These are phyloP conservation scores for Caenorhabditis sinica DNA, from an alignment of 2,888 invertebrate species.

Conservation along the genomic window DNA sequence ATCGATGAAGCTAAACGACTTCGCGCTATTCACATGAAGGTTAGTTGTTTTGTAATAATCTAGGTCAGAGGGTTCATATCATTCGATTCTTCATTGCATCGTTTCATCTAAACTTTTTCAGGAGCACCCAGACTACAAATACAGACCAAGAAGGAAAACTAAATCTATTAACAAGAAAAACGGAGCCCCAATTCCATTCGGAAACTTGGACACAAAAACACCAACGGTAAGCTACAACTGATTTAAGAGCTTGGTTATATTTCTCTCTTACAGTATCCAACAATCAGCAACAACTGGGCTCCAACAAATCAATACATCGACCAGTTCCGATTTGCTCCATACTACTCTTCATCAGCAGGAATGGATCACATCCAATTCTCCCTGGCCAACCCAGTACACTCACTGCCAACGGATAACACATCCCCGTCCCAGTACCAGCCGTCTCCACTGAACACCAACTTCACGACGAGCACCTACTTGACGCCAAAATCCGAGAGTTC, in stretches of 20 bases:
- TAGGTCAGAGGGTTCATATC: slow-evolving; percentile 18
- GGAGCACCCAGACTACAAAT: slow-evolving; percentile 83
- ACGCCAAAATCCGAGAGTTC: slow-evolving; percentile 72
- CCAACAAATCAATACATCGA: slow-evolving; percentile 64
- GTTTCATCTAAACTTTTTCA: slow-evolving; percentile 56
- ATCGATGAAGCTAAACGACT: slow-evolving; percentile 98
- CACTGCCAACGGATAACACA: slow-evolving; percentile 57
- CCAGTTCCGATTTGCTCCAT: slow-evolving; percentile 46
- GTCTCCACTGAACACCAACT: slow-evolving; percentile 66
- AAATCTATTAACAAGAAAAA: slow-evolving; percentile 77
- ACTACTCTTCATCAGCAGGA: slow-evolving; percentile 43
- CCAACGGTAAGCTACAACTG: slow-evolving; percentile 55
- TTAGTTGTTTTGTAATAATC: slow-evolving; percentile 40
- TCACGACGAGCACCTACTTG: slow-evolving; percentile 68
- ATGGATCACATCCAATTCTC: slow-evolving; percentile 68
- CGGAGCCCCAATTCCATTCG: slow-evolving; percentile 55
- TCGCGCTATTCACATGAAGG: slow-evolving; percentile 99
- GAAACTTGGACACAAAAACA: slow-evolving; percentile 62
- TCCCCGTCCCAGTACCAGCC: slow-evolving; percentile 71
- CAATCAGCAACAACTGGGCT: slow-evolving; percentile 66
- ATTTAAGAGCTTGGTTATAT: background rate
- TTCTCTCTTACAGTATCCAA: slow-evolving; percentile 63
- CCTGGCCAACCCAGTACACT: slow-evolving; percentile 29
- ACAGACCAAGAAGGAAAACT: slow-evolving; percentile 82
- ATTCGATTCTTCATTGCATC: background rate